Evolutionary conservation across 2,797 vertebrate genomes (phyloP).

Genomic region (Gymnoscopelus microlampas): DNA sequence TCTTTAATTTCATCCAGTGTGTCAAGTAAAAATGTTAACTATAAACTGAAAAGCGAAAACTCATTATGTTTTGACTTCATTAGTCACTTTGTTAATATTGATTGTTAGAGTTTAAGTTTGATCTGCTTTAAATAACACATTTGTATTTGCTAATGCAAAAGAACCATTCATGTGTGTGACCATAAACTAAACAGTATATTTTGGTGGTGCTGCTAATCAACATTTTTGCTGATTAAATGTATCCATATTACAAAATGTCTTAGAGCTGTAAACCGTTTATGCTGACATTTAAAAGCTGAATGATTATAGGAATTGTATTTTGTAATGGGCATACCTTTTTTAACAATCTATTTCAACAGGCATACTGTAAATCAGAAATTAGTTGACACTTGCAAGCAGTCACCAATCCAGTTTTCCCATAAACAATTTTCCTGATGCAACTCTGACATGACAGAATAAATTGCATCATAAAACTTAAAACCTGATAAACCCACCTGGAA

Average conservation of each 20-base stretch:
- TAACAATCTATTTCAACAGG: not conserved
- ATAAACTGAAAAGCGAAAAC: no score
- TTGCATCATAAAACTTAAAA: not conserved
- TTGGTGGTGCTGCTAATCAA: not conserved
- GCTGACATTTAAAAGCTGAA: not conserved
- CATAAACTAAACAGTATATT: not conserved
- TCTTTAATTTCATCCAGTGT: no score
- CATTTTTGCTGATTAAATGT: not conserved
- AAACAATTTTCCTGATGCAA: not conserved
- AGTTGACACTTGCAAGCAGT: not conserved
- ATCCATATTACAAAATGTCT: not conserved
- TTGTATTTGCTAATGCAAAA: not conserved
- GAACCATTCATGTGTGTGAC: not conserved
- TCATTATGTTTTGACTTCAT: no score
- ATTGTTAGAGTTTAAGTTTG: no score
- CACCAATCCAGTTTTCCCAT: not conserved
- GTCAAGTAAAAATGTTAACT: no score
- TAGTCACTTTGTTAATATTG: no score
- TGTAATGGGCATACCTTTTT: not conserved
- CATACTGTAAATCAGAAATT: not conserved
- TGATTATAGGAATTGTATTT: not conserved
- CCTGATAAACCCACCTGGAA: slow-evolving; percentile 73
- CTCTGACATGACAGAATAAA: not conserved
- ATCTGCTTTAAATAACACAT: no score
- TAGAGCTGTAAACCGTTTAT: not conserved